Conservation (phyloP, 2,888 invertebrate species). For the Rhyacophila evoluta region DNA sequence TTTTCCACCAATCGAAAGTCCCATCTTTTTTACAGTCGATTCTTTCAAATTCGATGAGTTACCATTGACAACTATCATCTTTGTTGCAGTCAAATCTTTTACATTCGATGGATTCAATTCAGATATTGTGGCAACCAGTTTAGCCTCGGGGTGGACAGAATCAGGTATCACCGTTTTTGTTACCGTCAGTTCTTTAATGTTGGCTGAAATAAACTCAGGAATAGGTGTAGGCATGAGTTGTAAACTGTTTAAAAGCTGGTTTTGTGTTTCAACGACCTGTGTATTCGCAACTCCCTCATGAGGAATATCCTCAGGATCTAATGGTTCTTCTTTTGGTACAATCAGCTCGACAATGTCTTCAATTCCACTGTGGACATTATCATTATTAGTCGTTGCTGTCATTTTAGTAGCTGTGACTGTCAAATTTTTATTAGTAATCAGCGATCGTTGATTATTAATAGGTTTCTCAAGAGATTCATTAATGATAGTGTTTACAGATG, state of each 20-base stretch:
- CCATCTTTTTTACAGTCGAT: not conserved
- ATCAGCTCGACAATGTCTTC: slow-evolving; percentile 55
- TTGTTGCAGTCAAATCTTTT: too few relatives aligned
- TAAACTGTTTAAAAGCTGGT: slow-evolving; percentile 64
- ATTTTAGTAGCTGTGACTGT: not conserved
- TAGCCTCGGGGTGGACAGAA: too few relatives aligned
- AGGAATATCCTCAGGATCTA: slow-evolving; percentile 62
- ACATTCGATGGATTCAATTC: too few relatives aligned
- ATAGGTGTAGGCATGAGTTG: slow-evolving; percentile 58
- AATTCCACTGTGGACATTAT: not conserved
- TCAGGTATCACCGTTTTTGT: not conserved
- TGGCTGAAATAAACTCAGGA: not conserved
- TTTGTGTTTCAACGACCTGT: slow-evolving; percentile 28
- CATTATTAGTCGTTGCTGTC: not conserved
- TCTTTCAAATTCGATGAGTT: not conserved
- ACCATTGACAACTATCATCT: too few relatives aligned
- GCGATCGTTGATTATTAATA: not conserved
- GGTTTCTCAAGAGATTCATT: not conserved
- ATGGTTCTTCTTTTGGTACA: slow-evolving; percentile 62
- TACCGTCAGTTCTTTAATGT: not conserved
- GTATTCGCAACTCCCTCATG: slow-evolving; percentile 56
- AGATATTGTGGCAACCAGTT: too few relatives aligned
- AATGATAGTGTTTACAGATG: not conserved
- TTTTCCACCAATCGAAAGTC: too few relatives aligned
- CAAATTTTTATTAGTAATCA: not conserved